Percentiles rank a stretch among this genome's conserved stretches.
Evolutionary conservation across 2,113 vertebrate species (phyloP).

Genomic region (Anseranas semipalmata): DNA sequence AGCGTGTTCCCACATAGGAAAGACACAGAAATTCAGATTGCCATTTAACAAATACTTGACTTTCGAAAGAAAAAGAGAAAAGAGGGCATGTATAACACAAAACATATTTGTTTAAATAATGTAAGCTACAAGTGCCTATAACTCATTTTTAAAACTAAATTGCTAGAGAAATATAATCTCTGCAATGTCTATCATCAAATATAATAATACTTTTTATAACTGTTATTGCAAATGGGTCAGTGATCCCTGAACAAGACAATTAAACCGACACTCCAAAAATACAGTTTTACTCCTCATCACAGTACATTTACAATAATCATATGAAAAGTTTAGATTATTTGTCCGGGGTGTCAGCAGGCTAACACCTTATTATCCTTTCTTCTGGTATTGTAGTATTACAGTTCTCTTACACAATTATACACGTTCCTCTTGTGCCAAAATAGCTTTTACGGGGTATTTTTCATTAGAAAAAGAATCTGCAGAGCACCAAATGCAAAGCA

Average conservation of each 20-base stretch:
- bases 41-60: background rate
- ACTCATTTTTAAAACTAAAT: background rate
- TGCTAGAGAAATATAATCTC: background rate
- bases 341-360: background rate
- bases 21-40: background rate
- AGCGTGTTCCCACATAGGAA: background rate
- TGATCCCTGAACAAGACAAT: background rate
- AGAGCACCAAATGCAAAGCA: slow-evolving; percentile 1
- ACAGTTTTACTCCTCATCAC: slow-evolving; percentile 70
- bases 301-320: slow-evolving; percentile 64
- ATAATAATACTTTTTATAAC: background rate
- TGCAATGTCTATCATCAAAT: background rate
- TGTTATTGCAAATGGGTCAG: slow-evolving; percentile 6
- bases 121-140: background rate
- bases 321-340: slow-evolving; percentile 52
- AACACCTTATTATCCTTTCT: slow-evolving; percentile 5
- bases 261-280: slow-evolving; percentile 49
- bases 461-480: background rate
- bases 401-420: background rate
- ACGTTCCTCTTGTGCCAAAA: background rate
- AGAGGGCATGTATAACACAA: background rate
- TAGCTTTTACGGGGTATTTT: background rate
- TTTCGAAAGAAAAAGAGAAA: background rate
- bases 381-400: background rate
- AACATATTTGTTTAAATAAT: background rate